Base-by-base conservation (phyloP, 2,888 invertebrate genomes). In the Orthonevra nobilis region DNA sequence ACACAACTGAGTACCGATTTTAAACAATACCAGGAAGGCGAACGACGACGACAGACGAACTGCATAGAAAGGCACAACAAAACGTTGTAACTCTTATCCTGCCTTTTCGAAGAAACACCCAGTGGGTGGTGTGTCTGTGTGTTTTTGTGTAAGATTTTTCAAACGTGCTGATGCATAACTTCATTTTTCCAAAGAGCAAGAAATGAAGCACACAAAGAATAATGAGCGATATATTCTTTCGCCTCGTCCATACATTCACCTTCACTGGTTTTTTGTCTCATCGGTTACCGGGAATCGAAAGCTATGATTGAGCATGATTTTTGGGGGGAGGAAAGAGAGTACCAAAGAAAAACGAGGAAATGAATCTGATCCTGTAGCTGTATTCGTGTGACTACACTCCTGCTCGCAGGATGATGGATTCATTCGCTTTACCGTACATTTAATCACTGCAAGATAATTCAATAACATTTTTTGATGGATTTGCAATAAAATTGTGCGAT, bases 141-240 rank as follows among this genome's bases (percentile, higher is more conserved):
- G 44, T 4, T 19, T 77, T 12, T 60, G 61, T 81, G 58, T 63
- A 63, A 58, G 68, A 68, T n/a, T n/a, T 63, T 81, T 56, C 66
- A 81, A 74, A 81, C 81, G 81, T 81, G 81, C 81, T 81, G 81
- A 74, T 81, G 81, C 81, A 81, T 81, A 81, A 81, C 74, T 81
- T 69, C 58, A 74, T 81, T 74, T 74, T n/a, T 52, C 74, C 63
- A 64, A 81, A 81, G 69, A 69, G 44, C 63, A 60, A 52, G 32
- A 46, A 74, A 69, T 68, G 74, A 36, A 32, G 32, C 63, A 52
- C 81, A 81, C 58, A 74, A 48, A 56, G 40, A 68, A 63, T 81
- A 74, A 74, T 74, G 81, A 74, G 74, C 74, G 68, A 81, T 81
- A 81, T n/a, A n/a, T 72, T 63, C 56, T 68, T 64, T 66, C 42